These are phyloP conservation scores for Siniperca undulata DNA, from an alignment of 2,797 vertebrate genomes.

Conservation along the genomic window DNA sequence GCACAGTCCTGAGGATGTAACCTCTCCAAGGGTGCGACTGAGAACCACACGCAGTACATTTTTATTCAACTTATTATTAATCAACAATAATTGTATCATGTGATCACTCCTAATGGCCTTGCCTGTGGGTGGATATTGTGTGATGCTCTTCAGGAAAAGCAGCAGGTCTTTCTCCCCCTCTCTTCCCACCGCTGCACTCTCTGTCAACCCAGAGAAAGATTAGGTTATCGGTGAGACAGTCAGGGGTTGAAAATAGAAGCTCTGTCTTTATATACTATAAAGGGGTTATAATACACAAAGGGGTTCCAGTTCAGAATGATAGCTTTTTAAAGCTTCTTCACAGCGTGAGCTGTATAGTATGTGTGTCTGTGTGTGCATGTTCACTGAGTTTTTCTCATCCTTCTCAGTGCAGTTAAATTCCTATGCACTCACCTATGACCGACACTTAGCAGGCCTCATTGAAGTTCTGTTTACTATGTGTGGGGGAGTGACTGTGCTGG, in stretches of 20 bases:
- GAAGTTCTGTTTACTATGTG: constrained; percentile 75
- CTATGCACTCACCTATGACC: constrained; percentile 82
- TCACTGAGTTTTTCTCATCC: constrained; percentile 41
- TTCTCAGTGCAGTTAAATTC: constrained; percentile 77
- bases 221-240: constrained; percentile 46
- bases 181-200: constrained; percentile 81
- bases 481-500: constrained; percentile 61
- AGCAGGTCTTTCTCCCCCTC: constrained; percentile 85
- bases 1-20: constrained; percentile 87
- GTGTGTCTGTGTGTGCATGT: constrained; percentile 32
- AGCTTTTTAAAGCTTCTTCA: constrained; percentile 46
- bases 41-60: constrained; percentile 50
- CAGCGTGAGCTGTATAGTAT: constrained; percentile 14
- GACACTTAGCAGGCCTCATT: constrained; percentile 69
- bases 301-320: constrained; percentile 30
- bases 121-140: constrained; percentile 83
- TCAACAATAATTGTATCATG: neutral
- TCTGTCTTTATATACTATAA: constrained; percentile 16
- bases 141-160: constrained; percentile 87
- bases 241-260: constrained; percentile 41
- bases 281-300: neutral
- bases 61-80: constrained; percentile 20
- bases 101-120: constrained; percentile 5
- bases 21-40: constrained; percentile 80
- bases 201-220: constrained; percentile 68